Evolutionary conservation across 2,113 vertebrate species (phyloP).

Genomic region (rabbit (Oryctolagus cuniculus)): DNA sequence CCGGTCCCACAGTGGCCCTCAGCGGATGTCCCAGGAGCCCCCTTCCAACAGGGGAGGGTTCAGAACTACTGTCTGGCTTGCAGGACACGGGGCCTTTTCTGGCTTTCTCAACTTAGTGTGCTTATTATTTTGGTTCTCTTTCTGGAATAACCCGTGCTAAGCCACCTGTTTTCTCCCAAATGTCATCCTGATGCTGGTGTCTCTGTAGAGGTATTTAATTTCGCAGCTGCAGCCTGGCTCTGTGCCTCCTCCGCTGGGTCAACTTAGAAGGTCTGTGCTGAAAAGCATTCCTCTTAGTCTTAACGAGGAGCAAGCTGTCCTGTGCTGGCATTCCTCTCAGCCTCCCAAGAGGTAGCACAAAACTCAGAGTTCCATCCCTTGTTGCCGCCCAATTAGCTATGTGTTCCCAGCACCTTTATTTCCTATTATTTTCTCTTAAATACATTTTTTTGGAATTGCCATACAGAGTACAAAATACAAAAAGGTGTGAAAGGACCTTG

Average conservation of each 20-base stretch:
- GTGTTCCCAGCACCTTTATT: constrained; percentile 11
- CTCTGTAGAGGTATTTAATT: constrained; percentile 31
- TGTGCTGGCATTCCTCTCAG: neutral
- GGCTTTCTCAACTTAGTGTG: neutral
- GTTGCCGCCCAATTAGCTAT: neutral
- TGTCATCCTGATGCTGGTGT: constrained; percentile 1
- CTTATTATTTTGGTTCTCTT: constrained; percentile 56
- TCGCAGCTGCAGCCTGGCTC: neutral
- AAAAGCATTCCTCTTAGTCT: neutral
- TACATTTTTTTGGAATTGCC: neutral
- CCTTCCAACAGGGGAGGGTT: neutral
- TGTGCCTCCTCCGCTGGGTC: neutral
- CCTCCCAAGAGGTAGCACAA: neutral
- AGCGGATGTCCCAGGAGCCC: neutral
- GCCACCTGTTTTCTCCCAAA: constrained; percentile 1
- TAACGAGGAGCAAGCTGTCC: neutral
- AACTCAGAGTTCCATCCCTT: constrained; percentile 26
- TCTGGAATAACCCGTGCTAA: constrained; percentile 4
- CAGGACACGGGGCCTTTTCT: neutral
- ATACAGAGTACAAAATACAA: neutral
- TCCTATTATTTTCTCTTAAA: constrained; percentile 33
- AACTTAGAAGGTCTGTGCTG: neutral
- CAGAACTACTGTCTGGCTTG: neutral
- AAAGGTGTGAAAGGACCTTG: neutral
- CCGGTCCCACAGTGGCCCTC: neutral